Conservation (phyloP, 2,888 invertebrate genomes). For the Xylocampa areola region DNA sequence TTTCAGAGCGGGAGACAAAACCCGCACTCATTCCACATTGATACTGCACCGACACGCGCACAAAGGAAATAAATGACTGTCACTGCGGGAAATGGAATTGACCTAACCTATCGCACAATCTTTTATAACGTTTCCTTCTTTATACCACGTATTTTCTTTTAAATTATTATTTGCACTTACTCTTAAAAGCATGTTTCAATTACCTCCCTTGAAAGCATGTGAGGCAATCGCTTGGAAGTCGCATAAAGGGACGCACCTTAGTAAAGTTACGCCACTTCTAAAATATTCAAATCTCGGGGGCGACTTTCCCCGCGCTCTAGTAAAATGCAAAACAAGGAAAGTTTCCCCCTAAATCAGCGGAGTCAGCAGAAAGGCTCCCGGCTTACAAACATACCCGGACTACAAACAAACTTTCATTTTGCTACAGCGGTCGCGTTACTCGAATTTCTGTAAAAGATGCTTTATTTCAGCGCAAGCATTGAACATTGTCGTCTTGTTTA, state of each 20-base stretch:
- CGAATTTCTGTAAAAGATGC: conserved; percentile 64
- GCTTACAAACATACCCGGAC: conserved; percentile 75
- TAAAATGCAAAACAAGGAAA: conserved; percentile 87
- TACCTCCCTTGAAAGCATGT: conserved; percentile 67
- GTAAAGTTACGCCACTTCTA: conserved; percentile 80
- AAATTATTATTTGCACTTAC: conserved; percentile 59
- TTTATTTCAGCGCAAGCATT: conserved; percentile 51
- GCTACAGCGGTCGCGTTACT: conserved; percentile 64
- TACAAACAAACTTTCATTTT: conserved; percentile 83
- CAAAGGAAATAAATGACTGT: conserved; percentile 79
- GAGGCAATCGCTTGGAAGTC: conserved; percentile 72
- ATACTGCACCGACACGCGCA: conserved; percentile 66
- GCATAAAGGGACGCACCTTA: conserved; percentile 80
- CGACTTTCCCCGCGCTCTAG: conserved; percentile 79
- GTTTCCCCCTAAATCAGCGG: conserved; percentile 84
- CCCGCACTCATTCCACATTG: conserved; percentile 69
- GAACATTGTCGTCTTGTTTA: conserved; percentile 43
- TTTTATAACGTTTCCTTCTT: conserved; percentile 52
- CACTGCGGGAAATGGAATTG: conserved; percentile 71
- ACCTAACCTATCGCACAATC: conserved; percentile 63
- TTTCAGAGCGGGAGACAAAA: conserved; percentile 76
- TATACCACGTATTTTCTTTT: conserved; percentile 41
- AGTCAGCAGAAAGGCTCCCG: conserved; percentile 70
- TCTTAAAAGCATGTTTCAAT: conserved; percentile 68
- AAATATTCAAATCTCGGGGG: conserved; percentile 87